Conservation (phyloP, 1,140 invertebrate genomes). For the Amyelois transitella region DNA sequence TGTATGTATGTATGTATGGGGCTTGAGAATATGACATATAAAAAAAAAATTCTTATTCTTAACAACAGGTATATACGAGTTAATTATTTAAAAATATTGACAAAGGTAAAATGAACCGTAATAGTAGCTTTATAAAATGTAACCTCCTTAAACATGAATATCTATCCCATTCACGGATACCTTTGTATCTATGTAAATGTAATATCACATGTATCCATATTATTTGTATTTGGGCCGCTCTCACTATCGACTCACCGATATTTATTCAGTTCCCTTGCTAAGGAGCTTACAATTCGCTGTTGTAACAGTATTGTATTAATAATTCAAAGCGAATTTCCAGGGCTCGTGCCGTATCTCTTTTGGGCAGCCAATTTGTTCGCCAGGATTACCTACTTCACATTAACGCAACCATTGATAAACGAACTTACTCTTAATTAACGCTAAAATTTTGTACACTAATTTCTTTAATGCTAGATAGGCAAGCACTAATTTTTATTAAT, state of each 20-base stretch:
- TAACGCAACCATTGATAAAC: constrained; percentile 16
- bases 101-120: background rate
- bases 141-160: background rate
- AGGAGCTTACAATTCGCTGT: constrained; percentile 63
- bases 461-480: no score
- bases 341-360: constrained; percentile 46
- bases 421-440: constrained; percentile 3
- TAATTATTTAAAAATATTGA: background rate
- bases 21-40: no score
- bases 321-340: constrained; percentile 59
- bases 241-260: constrained; percentile 51
- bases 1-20: no score
- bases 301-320: constrained; percentile 60
- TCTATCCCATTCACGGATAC: background rate
- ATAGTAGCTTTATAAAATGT: background rate
- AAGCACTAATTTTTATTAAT: no score
- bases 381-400: constrained; percentile 31
- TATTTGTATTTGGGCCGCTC: constrained; percentile 24
- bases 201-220: constrained; percentile 13
- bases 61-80: no score
- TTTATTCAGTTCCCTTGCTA: constrained; percentile 61
- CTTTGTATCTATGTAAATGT: constrained; percentile 8
- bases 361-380: constrained; percentile 51
- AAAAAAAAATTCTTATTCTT: no score
- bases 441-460: constrained; percentile 1